phyloP scores from a whole-genome alignment of 2,113 vertebrate species.

The Sorex araneus region DNA sequence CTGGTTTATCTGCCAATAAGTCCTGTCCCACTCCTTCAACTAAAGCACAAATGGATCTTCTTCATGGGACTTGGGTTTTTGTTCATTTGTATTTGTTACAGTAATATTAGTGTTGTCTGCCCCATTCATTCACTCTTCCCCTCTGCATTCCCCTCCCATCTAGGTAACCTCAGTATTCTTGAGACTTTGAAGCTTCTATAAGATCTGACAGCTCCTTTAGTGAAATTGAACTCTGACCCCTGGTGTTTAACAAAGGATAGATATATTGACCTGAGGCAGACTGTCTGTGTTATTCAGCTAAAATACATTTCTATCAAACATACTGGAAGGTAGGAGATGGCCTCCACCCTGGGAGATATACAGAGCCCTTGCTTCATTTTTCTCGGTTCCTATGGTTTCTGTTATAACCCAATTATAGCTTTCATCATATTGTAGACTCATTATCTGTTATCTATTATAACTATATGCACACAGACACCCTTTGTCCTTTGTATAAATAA shows the following conservation, averaged over 20 bases:
- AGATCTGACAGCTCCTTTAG: not conserved
- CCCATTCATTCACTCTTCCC: not conserved
- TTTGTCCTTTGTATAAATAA: slow-evolving; percentile 45
- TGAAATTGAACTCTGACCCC: not conserved
- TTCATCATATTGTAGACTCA: not conserved
- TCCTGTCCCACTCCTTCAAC: too few relatives aligned
- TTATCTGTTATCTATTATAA: not conserved
- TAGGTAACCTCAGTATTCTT: not conserved
- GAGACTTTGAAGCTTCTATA: not conserved
- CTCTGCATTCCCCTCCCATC: not conserved
- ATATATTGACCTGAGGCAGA: not conserved
- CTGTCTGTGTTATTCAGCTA: not conserved
- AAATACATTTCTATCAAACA: not conserved
- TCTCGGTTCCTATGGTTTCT: not conserved
- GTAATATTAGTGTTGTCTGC: too few relatives aligned
- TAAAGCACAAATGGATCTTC: not conserved
- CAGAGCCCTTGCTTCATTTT: not conserved
- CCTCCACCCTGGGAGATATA: not conserved
- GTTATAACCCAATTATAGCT: not conserved
- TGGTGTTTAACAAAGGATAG: not conserved
- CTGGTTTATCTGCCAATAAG: not conserved
- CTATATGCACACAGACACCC: not conserved
- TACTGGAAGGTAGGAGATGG: accelerated
- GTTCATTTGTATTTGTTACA: too few relatives aligned
- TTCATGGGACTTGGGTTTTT: not conserved